Evolutionary conservation across 2,888 invertebrate species (phyloP).

Genomic region (Dendrolimus pini): DNA sequence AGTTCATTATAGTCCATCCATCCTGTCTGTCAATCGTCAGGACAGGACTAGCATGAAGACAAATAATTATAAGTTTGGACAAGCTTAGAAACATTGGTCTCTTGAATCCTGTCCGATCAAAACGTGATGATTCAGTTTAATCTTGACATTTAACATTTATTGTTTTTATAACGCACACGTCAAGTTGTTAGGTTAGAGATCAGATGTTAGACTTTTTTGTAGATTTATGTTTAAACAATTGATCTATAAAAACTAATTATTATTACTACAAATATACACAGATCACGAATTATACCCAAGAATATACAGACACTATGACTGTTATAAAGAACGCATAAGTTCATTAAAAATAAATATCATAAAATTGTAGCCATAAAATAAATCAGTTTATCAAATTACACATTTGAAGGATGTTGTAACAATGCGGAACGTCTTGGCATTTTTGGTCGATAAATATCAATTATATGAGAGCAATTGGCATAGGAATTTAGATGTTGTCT

Average conservation of each 20-base stretch:
- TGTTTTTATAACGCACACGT: neutral
- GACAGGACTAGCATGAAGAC: too few species aligned
- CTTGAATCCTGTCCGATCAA: neutral
- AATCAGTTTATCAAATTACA: conserved; percentile 20
- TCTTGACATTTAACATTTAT: neutral
- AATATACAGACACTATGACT: neutral
- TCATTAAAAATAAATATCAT: conserved; percentile 6
- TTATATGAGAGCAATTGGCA: conserved; percentile 4
- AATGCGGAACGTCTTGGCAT: conserved; percentile 27
- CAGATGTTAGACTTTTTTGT: neutral
- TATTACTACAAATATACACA: neutral
- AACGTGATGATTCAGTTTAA: neutral
- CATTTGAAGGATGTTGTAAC: conserved; percentile 18
- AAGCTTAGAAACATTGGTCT: too few species aligned
- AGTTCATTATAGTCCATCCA: too few species aligned
- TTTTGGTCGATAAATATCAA: conserved; percentile 20
- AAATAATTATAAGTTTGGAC: too few species aligned
- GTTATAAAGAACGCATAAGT: neutral
- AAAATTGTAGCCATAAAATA: conserved; percentile 6
- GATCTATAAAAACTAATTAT: neutral
- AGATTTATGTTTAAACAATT: neutral
- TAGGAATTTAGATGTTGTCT: conserved; percentile 6
- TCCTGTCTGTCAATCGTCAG: too few species aligned
- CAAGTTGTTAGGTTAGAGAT: neutral
- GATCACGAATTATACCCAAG: neutral